Evolutionary conservation across 2,113 vertebrate species (phyloP).

Genomic region (Calidris pygmaea): DNA sequence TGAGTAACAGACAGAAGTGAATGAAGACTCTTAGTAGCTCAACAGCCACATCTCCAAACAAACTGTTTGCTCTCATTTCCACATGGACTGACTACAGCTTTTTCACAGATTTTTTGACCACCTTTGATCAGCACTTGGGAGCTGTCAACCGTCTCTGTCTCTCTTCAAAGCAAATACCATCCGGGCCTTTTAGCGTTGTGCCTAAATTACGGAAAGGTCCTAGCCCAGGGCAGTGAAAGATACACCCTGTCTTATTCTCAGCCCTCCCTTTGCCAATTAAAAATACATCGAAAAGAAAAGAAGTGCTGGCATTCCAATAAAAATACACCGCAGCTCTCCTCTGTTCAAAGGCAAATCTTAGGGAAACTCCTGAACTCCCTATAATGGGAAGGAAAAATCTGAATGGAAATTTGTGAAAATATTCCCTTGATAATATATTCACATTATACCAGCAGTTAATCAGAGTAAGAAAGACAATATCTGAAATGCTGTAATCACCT

Average conservation of each 20-base stretch:
- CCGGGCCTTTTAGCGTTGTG: not conserved
- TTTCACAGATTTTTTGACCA: not conserved
- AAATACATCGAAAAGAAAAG: not conserved
- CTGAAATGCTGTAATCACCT: not conserved
- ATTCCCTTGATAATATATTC: not conserved
- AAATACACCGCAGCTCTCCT: not conserved
- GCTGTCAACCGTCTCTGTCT: not conserved
- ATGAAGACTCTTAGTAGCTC: not conserved
- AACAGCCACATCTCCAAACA: not conserved
- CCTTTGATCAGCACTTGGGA: not conserved
- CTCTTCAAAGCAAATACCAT: not conserved
- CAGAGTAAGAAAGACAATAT: not conserved
- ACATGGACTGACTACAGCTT: not conserved
- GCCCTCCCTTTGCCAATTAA: not conserved
- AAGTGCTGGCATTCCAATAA: not conserved
- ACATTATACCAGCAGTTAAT: not conserved
- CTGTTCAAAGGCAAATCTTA: not conserved
- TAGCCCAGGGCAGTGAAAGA: not conserved
- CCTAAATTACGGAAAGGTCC: not conserved
- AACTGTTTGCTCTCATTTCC: not conserved
- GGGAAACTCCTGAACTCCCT: not conserved
- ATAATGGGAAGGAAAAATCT: not conserved
- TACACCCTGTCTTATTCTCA: not conserved
- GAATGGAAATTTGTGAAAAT: not conserved
- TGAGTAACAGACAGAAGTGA: not conserved